Conservation (phyloP, 2,113 vertebrate genomes). For the Hipposideros armiger region DNA sequence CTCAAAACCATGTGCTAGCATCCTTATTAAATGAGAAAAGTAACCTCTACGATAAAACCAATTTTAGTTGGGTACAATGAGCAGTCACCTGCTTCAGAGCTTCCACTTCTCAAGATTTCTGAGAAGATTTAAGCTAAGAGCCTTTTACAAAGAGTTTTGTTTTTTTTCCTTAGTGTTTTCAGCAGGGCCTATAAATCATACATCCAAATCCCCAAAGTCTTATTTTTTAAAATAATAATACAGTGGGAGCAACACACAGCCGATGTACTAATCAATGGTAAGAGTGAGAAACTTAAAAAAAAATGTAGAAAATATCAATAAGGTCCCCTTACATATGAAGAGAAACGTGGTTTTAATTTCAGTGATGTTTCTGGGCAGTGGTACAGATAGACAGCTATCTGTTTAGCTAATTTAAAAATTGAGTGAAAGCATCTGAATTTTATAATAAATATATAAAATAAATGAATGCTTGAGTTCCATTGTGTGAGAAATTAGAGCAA, state of each 20-base stretch:
- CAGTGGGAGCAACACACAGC: background rate
- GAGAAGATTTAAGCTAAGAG: background rate
- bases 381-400: background rate
- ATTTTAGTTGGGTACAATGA: background rate
- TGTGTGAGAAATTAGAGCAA: background rate
- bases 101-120: background rate
- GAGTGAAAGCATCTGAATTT: background rate
- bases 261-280: background rate
- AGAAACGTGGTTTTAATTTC: conserved; percentile 40
- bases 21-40: background rate
- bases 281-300: background rate
- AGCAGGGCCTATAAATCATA: background rate
- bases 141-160: background rate
- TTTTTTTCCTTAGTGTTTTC: conserved; percentile 15
- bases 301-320: background rate
- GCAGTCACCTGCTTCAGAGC: background rate
- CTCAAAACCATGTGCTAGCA: background rate
- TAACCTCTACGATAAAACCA: background rate
- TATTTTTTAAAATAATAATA: background rate
- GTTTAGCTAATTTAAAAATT: conserved; percentile 37
- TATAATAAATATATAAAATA: conserved; percentile 10
- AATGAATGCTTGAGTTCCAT: background rate
- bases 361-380: background rate
- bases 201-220: background rate
- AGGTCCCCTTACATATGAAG: background rate